These are phyloP conservation scores for Ceratitis capitata DNA, from an alignment of 1,140 invertebrate genomes.

Conservation along the genomic window DNA sequence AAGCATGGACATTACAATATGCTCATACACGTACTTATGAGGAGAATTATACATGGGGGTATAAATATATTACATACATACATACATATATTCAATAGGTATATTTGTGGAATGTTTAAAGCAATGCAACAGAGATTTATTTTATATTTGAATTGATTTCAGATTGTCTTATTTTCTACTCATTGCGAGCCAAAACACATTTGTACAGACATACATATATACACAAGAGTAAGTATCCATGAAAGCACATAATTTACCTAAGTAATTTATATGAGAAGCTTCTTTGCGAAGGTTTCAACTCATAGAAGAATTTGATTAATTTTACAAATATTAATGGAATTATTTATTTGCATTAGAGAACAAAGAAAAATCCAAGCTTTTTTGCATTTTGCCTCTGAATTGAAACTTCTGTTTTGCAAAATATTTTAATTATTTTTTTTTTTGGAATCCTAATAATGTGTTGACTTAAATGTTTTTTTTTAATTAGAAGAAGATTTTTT, in stretches of 20 bases:
- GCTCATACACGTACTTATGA: not conserved
- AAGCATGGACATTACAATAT: not conserved
- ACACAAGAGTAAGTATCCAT: not conserved
- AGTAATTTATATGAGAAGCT: not conserved
- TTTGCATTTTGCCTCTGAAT: no score
- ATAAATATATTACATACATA: not conserved
- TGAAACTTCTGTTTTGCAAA: no score
- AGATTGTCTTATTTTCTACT: no score
- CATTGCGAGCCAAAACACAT: not conserved
- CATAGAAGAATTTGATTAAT: not conserved
- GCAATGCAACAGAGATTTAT: not conserved
- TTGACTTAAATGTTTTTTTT: no score
- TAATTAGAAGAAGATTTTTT: no score
- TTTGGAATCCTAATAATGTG: no score
- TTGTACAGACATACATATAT: no score
- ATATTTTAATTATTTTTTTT: no score
- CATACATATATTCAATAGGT: not conserved
- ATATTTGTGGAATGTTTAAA: not conserved
- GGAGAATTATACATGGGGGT: not conserved
- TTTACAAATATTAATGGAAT: no score
- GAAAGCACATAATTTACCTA: not conserved
- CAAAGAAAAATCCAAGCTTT: no score
- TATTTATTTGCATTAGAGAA: no score
- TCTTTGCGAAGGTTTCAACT: not conserved
- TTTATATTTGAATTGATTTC: conserved; percentile 19